phyloP scores from a whole-genome alignment of 1,140 invertebrate genomes.

The Aphaenogaster floridana region DNA sequence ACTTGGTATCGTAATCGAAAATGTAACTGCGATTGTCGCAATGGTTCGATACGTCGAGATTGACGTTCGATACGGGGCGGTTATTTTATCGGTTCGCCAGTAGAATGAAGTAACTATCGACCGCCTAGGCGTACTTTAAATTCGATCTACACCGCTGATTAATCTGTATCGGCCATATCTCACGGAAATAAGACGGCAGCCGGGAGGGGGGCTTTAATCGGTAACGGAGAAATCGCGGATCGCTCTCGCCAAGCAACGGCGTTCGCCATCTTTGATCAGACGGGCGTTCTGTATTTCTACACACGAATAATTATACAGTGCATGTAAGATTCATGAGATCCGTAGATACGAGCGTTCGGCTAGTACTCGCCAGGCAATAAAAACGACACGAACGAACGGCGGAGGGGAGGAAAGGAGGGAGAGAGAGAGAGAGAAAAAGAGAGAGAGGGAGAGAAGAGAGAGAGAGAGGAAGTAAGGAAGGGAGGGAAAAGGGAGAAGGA shows the following conservation, averaged over 20 bases:
- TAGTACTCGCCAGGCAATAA: constrained; percentile 57
- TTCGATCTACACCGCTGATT: not conserved
- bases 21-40: not conserved
- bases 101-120: constrained; percentile 3
- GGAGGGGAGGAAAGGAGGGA: not conserved
- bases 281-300: constrained; percentile 62
- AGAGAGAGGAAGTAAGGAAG: not conserved
- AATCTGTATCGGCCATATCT: not conserved
- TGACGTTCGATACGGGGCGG: not conserved
- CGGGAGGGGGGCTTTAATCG: constrained; percentile 1
- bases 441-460: not conserved
- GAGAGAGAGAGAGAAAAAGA: not conserved
- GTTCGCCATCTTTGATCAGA: constrained; percentile 59
- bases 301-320: constrained; percentile 64
- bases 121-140: not conserved
- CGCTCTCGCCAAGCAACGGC: constrained; percentile 46
- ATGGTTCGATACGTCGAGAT: not conserved
- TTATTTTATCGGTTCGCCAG: not conserved
- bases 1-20: not conserved
- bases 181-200: constrained; percentile 11
- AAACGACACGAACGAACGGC: constrained; percentile 54
- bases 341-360: constrained; percentile 59
- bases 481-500: not conserved
- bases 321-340: constrained; percentile 64
- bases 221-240: constrained; percentile 47